Evolutionary conservation across 1,140 invertebrate species (phyloP), one percentile per base, ranked within the genome.

Genomic region (Leptonema lineaticorne): DNA sequence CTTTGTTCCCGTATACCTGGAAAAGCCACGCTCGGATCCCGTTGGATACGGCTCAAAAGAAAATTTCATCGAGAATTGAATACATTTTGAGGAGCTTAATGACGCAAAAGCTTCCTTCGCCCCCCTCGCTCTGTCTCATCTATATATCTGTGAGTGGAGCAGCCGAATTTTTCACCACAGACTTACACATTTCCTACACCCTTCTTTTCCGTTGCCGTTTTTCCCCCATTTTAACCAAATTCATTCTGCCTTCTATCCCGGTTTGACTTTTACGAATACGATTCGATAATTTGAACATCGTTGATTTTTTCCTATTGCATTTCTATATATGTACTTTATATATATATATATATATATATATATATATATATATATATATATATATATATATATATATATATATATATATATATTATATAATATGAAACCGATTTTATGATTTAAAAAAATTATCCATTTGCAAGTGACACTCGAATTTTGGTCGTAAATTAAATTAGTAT

Each of bases 11-110:
- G 37, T 16, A n/a, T n/a, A n/a, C 37, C 11, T 45, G 37, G 37
- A 16, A 45, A 9, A 24, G 18, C 50, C 20, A 20, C 50, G 5
- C 8, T 11, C 20, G 50, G 50, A 53, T 53, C 50, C 22, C 8
- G 46, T 26, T 4, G 46, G 50, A 11, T 53, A 26, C 50, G 22
- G 50, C 24, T 53, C 8, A 53, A 53, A 53, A 53, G 50, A 69
- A 71, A 71, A 69, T 66, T 71, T 69, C 70, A 69, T 62, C 62
- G 46, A 11, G 69, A 68, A 71, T 71, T 71, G 69, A 71, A 68
- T 71, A 71, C 67, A 71, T 71, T 71, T 71, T 56, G 9, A 4
- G 2, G 26, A 29, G 65, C 67, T 71, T 71, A 71, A 71, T 71
- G 70, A 71, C 68, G 67, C 70, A 71, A 67, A 57, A 71, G 63